phyloP scores from a whole-genome alignment of 2,113 vertebrate genomes.

The Pseudopipra pipra region DNA sequence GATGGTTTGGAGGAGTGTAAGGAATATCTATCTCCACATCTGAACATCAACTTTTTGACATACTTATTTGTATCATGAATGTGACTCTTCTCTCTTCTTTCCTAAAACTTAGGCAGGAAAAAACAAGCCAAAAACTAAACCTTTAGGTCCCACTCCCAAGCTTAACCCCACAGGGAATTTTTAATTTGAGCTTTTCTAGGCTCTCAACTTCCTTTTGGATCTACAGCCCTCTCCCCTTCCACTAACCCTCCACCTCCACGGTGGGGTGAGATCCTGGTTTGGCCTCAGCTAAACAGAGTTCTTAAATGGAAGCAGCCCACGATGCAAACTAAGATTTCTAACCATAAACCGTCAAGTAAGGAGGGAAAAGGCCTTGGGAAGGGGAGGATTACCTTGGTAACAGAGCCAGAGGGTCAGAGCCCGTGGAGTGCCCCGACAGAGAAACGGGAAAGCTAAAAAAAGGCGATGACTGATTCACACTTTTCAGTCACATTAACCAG shows the following conservation, averaged over 20 bases:
- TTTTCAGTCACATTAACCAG: background rate
- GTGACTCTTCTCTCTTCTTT: background rate
- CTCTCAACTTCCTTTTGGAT: background rate
- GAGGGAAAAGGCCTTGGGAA: background rate
- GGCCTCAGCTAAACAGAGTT: background rate
- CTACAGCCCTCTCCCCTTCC: background rate
- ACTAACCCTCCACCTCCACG: background rate
- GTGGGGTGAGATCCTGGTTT: background rate
- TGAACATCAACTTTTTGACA: background rate
- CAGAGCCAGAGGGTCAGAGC: background rate
- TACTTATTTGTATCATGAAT: background rate
- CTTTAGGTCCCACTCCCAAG: background rate
- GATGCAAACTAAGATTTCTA: background rate
- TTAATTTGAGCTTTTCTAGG: background rate
- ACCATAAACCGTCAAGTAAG: background rate
- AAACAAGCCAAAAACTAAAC: background rate
- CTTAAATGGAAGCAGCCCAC: background rate
- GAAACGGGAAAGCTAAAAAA: background rate
- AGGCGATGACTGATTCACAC: background rate
- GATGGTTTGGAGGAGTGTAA: background rate
- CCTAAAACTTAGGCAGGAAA: background rate
- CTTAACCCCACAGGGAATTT: background rate
- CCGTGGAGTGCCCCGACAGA: background rate
- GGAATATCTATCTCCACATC: background rate
- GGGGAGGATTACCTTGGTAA: background rate